These are phyloP conservation scores for Drosophila littoralis DNA, from an alignment of 1,140 invertebrate genomes.

Conservation along the genomic window DNA sequence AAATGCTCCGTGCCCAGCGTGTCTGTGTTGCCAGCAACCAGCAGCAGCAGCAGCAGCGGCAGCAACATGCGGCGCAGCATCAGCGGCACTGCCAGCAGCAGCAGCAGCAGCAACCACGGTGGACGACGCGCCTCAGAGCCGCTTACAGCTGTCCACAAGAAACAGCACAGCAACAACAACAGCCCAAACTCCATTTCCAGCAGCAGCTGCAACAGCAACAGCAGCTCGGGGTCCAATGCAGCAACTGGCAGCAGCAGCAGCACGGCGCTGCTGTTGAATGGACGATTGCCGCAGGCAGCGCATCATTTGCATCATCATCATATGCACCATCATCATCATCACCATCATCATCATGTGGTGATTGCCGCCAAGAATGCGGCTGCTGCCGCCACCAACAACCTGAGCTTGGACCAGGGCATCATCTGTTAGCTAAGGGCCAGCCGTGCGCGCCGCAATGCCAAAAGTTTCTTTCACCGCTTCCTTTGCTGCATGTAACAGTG, in stretches of 20 bases:
- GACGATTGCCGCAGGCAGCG: constrained; percentile 40
- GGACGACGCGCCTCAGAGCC: constrained; percentile 72
- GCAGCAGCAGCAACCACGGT: constrained; percentile 72
- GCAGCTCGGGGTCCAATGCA: constrained; percentile 41
- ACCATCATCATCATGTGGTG: constrained; percentile 76
- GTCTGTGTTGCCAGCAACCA: constrained; percentile 44
- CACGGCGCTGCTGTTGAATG: constrained; percentile 37
- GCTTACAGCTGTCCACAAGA: constrained; percentile 64
- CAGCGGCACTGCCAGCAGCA: constrained; percentile 34
- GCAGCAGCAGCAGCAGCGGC: constrained; percentile 12
- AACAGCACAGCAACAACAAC: constrained; percentile 56
- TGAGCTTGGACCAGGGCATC: constrained; percentile 83
- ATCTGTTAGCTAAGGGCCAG: constrained; percentile 84
- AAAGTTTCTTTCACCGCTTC: constrained; percentile 84
- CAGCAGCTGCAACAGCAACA: constrained; percentile 32
- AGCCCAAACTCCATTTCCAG: constrained; percentile 31
- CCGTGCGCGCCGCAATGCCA: constrained; percentile 83
- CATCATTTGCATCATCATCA: constrained; percentile 69
- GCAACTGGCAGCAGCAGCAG: constrained; percentile 3
- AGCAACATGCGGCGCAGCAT: constrained; percentile 42
- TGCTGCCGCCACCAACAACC: constrained; percentile 71
- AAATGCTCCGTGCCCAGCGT: constrained; percentile 43
- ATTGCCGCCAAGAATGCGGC: constrained; percentile 69
- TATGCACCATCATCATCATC: constrained; percentile 70
- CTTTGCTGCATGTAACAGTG: constrained; percentile 83